Evolutionary conservation across 1,140 invertebrate genomes (phyloP).

Genomic region (Nomia melanderi): DNA sequence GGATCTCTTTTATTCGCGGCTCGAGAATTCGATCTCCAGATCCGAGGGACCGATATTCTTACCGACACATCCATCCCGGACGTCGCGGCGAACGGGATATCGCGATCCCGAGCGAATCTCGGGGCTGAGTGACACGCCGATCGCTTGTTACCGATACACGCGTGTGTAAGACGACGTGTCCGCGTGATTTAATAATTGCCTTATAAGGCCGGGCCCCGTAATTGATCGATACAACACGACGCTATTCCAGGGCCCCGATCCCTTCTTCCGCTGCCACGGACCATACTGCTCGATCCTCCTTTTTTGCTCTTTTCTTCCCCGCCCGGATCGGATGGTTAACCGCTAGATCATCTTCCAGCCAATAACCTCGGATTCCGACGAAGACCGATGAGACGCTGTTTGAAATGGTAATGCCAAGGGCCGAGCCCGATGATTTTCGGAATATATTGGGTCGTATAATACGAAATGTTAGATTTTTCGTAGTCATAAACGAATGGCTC

Average conservation of each 20-base stretch:
- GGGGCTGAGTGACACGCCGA: constrained; percentile 39
- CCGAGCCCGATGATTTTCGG: neutral
- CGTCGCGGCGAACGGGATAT: constrained; percentile 21
- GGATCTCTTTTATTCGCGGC: constrained; percentile 27
- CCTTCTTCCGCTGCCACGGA: neutral
- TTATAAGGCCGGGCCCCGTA: constrained; percentile 38
- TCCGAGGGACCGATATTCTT: constrained; percentile 22
- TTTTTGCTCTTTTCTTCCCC: neutral
- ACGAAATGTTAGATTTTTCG: too few species aligned
- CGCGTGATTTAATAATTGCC: constrained; percentile 55
- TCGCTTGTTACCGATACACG: constrained; percentile 53
- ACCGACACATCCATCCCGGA: constrained; percentile 39
- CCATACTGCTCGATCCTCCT: neutral
- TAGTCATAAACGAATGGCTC: too few species aligned
- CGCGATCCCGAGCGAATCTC: constrained; percentile 28
- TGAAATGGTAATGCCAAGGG: neutral
- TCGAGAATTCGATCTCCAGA: constrained; percentile 44
- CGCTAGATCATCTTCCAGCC: constrained; percentile 35
- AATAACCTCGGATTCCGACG: constrained; percentile 4
- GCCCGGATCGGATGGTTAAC: constrained; percentile 5
- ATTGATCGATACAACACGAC: constrained; percentile 49
- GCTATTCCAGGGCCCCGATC: constrained; percentile 24
- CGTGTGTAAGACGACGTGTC: constrained; percentile 50
- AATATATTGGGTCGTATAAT: too few species aligned
- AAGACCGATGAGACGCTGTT: neutral